Base-by-base conservation (phyloP, 35 echinoderm and acorn worm species). In the Strongylocentrotus purpuratus region DNA sequence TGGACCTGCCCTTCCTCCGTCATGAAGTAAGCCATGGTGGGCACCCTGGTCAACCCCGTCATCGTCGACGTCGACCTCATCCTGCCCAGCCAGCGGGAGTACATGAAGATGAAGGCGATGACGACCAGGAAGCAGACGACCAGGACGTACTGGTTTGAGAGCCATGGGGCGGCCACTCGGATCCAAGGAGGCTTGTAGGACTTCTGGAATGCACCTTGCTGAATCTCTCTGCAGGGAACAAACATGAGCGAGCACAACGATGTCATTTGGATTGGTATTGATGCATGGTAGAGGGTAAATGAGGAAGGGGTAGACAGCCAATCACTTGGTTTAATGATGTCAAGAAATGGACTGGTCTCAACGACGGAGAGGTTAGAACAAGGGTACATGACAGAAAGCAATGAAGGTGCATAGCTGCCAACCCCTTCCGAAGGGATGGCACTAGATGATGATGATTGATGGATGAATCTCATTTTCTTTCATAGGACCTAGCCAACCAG, bases 11-110 rank as follows among this genome's bases (percentile, higher is more conserved):
- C 98, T 70, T 99, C 98, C 58, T 99, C 98, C 22, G 98, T 99
- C 98, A 99, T 99, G 94, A 98, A 98, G 97, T 99, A 99, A 8
- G 98, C 98, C 98, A 99, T 99, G 59, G 98, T 99, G 11, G 98
- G 96, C 11, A 99, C 98, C 33, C 98, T 87, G 7, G 90, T 85
- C 48, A 99, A 90, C 9, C 94, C 92, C 85, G 61, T 70, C 25
- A 87, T 90, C 10, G n/a, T n/a, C 6, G 94, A 46, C 61, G 85
- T 46, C 48, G 88, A 33, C 10, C 61, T 48, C 95, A 99, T 96
- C 32, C 95, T 48, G 46, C 98, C 85, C 88, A 98, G 94, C 97
- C 97, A 98, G 65, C 98, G 85, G 32, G 97, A 58, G 94, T 98
- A 99, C 0, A 99, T 33, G 45, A 98, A 91, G 46, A 99, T 99